Percentiles rank a stretch among this genome's conserved stretches.
Conservation (phyloP, 2,888 invertebrate genomes). For the Eupithecia subfuscata region DNA sequence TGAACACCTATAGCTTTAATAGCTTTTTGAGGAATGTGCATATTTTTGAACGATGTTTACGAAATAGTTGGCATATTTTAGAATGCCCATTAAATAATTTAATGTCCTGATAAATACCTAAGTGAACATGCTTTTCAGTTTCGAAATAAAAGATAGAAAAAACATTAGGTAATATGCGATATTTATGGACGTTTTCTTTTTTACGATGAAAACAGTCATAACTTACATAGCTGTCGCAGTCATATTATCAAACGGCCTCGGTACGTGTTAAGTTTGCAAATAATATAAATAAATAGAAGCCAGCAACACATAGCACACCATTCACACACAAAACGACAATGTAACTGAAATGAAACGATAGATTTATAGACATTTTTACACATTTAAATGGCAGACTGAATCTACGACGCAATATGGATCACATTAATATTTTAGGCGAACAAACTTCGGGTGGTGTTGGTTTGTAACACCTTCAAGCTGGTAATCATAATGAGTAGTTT, state of each 20-base stretch:
- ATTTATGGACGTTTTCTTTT: background rate
- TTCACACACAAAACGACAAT: conserved; percentile 52
- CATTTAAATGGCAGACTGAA: conserved; percentile 36
- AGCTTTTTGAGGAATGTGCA: background rate
- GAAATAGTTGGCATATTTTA: background rate
- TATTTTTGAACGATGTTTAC: background rate
- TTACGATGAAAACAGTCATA: background rate
- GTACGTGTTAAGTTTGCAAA: conserved; percentile 50
- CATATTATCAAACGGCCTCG: conserved; percentile 52
- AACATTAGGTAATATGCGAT: background rate
- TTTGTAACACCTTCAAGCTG: background rate
- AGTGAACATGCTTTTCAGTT: background rate
- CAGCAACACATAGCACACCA: conserved; percentile 47
- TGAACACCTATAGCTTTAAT: background rate
- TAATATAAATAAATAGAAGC: conserved; percentile 51
- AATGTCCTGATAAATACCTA: background rate
- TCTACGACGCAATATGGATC: conserved; percentile 6
- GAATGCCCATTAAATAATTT: background rate
- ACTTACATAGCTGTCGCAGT: conserved; percentile 62
- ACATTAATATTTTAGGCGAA: conserved; percentile 7
- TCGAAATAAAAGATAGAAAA: background rate
- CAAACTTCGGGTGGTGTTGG: background rate
- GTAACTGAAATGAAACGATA: conserved; percentile 62
- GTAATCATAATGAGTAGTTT: background rate
- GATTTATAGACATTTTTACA: conserved; percentile 47